Evolutionary conservation across 2,888 invertebrate species (phyloP).

Genomic region (Drosophila nr. perissopoda): DNA sequence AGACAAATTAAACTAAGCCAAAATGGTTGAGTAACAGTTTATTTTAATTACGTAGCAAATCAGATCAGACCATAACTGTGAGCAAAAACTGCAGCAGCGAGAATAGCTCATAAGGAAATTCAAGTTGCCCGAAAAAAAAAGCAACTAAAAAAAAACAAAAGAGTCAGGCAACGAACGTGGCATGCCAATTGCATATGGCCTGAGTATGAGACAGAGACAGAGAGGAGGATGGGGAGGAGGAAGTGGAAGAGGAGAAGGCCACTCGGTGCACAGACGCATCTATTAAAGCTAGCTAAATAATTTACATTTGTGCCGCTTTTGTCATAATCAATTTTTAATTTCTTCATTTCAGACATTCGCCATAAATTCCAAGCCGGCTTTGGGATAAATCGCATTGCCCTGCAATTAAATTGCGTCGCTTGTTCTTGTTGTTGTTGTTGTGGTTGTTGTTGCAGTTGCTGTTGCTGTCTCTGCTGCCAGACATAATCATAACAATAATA

Average conservation of each 20-base stretch:
- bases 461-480: constrained; percentile 73
- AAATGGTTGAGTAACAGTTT: constrained; percentile 31
- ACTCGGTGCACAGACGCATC: constrained; percentile 30
- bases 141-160: constrained; percentile 53
- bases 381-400: constrained; percentile 82
- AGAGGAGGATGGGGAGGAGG: not conserved
- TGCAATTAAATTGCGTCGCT: constrained; percentile 57
- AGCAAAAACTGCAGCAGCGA: constrained; percentile 1
- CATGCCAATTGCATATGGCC: constrained; percentile 32
- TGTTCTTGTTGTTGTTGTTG: constrained; percentile 10
- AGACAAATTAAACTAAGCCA: constrained; percentile 12
- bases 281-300: constrained; percentile 67
- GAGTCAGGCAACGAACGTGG: constrained; percentile 59
- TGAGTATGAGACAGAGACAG: not conserved
- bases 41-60: constrained; percentile 48
- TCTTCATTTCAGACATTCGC: constrained; percentile 75
- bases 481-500: constrained; percentile 80
- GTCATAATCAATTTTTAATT: constrained; percentile 83
- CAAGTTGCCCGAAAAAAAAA: constrained; percentile 35
- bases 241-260: not conserved
- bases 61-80: constrained; percentile 43
- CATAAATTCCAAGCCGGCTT: constrained; percentile 80
- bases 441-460: constrained; percentile 11
- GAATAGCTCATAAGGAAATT: constrained; percentile 45
- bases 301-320: constrained; percentile 75